Conservation (phyloP, 1,140 invertebrate genomes). For the Steinernema feltiae region DNA sequence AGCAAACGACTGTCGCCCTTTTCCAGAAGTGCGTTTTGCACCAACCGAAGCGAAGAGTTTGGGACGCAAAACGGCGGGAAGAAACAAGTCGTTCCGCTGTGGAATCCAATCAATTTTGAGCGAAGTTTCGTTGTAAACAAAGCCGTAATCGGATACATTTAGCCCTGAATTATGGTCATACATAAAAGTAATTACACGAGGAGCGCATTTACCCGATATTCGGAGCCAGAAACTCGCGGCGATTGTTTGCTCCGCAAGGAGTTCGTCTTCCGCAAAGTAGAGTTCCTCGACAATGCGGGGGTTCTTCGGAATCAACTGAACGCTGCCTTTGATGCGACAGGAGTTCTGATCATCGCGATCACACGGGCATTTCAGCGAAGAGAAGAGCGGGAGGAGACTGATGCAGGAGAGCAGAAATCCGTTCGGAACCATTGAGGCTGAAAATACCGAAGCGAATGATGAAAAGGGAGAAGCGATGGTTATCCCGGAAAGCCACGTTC, state of each 20-base stretch:
- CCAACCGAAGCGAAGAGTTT: background rate
- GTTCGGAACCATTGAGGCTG: background rate
- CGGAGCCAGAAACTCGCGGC: background rate
- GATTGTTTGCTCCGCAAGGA: background rate
- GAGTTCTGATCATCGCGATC: background rate
- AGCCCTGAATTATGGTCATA: background rate
- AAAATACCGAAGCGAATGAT: background rate
- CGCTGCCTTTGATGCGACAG: background rate
- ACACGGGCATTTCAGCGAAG: background rate
- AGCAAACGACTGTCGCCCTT: background rate
- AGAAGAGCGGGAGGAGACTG: background rate
- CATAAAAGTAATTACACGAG: background rate
- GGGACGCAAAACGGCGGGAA: background rate
- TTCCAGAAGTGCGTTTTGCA: background rate
- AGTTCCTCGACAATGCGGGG: background rate
- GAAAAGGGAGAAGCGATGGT: background rate
- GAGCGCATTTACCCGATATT: background rate
- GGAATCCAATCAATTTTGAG: conserved; percentile 1
- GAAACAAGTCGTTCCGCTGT: background rate
- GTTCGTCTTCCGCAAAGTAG: background rate
- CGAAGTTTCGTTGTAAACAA: conserved; percentile 8
- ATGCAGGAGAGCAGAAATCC: background rate
- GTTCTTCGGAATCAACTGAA: background rate
- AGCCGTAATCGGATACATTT: background rate
- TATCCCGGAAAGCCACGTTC: background rate